Evolutionary conservation across 2,888 invertebrate genomes (phyloP).

Genomic region (Athalia circularis): DNA sequence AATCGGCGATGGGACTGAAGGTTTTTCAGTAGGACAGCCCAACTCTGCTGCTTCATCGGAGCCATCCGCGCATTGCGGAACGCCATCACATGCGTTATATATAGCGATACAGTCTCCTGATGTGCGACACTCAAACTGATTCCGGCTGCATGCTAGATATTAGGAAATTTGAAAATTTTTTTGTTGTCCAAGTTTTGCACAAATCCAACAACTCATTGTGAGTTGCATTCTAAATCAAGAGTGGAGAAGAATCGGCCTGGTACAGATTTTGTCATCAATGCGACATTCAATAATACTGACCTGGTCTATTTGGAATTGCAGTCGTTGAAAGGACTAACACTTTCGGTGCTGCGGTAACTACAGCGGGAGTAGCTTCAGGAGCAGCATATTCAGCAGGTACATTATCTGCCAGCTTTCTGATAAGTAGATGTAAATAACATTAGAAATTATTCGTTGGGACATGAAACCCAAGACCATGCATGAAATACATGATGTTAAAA

Average conservation of each 20-base stretch:
- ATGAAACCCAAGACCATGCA: neutral
- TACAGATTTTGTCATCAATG: neutral
- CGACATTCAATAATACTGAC: conserved; percentile 51
- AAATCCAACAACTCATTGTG: neutral
- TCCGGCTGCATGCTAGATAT: conserved; percentile 81
- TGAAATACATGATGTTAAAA: too few species aligned
- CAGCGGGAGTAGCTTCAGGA: conserved; percentile 57
- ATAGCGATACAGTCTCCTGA: conserved; percentile 94
- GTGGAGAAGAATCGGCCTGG: too few species aligned
- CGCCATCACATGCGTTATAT: conserved; percentile 96
- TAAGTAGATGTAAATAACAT: conserved; percentile 2
- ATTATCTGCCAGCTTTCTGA: conserved; percentile 61
- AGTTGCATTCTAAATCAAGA: neutral
- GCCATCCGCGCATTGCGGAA: conserved; percentile 93
- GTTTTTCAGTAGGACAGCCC: conserved; percentile 80
- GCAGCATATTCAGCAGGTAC: conserved; percentile 60
- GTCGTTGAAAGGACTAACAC: conserved; percentile 55
- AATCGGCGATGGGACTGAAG: conserved; percentile 66
- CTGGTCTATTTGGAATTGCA: conserved; percentile 58
- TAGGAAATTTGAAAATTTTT: neutral
- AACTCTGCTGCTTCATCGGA: conserved; percentile 94
- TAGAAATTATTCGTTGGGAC: neutral
- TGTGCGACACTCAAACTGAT: conserved; percentile 91
- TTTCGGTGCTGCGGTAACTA: conserved; percentile 60
- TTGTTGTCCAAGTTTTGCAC: neutral